Evolutionary conservation across 2,113 vertebrate genomes (phyloP).

Genomic region (Oreochromis aureus): DNA sequence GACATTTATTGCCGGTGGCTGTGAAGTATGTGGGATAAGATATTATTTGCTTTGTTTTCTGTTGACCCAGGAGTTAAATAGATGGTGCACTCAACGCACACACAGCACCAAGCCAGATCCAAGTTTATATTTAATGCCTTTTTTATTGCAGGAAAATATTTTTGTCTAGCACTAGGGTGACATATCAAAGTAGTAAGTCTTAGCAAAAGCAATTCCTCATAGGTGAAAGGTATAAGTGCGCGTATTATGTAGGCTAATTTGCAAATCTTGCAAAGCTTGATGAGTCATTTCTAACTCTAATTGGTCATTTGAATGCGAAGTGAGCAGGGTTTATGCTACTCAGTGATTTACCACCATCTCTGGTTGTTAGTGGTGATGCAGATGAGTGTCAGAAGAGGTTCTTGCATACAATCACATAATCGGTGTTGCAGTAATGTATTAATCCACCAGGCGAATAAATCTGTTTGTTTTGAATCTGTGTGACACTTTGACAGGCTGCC

Average conservation of each 20-base stretch:
- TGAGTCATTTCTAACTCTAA: background rate
- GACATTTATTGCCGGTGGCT: conserved; percentile 30
- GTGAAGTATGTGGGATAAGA: conserved; percentile 24
- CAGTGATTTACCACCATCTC: conserved; percentile 16
- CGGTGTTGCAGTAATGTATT: background rate
- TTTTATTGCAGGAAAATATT: background rate
- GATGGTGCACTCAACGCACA: background rate
- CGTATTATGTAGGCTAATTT: background rate
- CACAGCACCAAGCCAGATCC: background rate
- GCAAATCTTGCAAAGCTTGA: background rate
- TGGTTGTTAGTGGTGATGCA: background rate
- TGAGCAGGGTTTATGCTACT: background rate
- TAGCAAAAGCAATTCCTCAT: background rate
- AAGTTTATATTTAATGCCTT: background rate
- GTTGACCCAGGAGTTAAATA: background rate
- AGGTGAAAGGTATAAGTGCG: background rate
- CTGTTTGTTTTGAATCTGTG: conserved; percentile 20
- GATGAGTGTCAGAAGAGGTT: background rate
- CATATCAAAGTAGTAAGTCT: background rate
- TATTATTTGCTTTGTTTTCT: background rate
- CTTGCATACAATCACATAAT: background rate
- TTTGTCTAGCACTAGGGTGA: background rate
- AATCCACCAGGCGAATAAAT: background rate
- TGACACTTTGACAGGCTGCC: conserved; percentile 7
- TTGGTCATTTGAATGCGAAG: background rate